Evolutionary conservation across 2,113 vertebrate species (phyloP), one percentile per base, ranked within the genome.

Genomic region (Rallus limicola): DNA sequence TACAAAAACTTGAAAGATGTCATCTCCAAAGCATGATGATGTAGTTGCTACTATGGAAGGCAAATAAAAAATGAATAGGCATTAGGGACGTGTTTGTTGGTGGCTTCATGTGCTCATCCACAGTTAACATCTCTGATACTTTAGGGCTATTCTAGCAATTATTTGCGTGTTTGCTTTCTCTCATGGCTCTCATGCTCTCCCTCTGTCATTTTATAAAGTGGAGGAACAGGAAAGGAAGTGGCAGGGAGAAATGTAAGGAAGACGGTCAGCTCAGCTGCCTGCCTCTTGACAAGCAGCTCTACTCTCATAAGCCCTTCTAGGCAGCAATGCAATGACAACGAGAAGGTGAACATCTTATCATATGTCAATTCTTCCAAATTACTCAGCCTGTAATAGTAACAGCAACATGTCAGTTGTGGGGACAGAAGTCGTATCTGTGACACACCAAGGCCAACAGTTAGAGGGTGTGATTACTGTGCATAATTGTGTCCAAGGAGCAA

Each of bases 11-110:
- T 88, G 72, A 68, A 75, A 79, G 26, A 19, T 12, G 2, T 53
- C 76, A 79, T 76, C 68, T 59, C n/a, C 72, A 62, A 81, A 64
- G 90, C 29, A 26, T 23, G 23, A 10, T 65, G 70, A 81, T n/a
- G 56, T 60, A 81, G 55, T 29, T 79, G 70, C 64, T 95, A 53
- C 82, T 68, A 16, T 28, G 16, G 60, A 81, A 65, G 24, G 72
- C 62, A 84, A 92, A 92, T 83, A 15, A 86, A 75, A 93, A 90
- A 64, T 76, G 53, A 86, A 60, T 58, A 44, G 81, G 69, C 36
- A 52, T 48, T 64, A 79, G 62, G 28, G 56, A 48, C 24, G 58
- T 64, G 9, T 88, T 95, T 44, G 16, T 38, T 78, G 85, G 60
- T 67, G 68, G 21, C 58, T 93, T 86, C 14, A 3, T 16, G 33